Evolutionary conservation across 2,888 invertebrate genomes (phyloP).

Genomic region (Erebia aethiops): DNA sequence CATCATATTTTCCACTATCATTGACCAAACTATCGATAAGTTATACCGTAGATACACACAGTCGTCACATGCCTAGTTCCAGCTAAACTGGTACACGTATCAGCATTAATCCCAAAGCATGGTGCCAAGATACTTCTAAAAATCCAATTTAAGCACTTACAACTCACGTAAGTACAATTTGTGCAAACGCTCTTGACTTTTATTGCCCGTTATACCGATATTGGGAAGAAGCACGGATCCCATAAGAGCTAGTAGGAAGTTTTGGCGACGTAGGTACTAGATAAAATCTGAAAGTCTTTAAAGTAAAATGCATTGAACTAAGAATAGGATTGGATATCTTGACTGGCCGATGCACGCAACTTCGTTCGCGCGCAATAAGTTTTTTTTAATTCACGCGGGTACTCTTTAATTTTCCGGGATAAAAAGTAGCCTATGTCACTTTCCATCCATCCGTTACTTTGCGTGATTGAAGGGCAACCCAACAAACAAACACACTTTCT

Average conservation of each 20-base stretch:
- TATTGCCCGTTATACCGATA: slow-evolving; percentile 68
- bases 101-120: slow-evolving; percentile 34
- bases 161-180: slow-evolving; percentile 52
- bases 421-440: no score
- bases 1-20: neutral
- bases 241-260: neutral
- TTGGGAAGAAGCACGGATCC: slow-evolving; percentile 53
- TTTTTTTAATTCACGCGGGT: no score
- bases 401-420: no score
- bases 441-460: no score
- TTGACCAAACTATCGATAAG: slow-evolving; percentile 10
- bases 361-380: no score
- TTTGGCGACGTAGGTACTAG: neutral
- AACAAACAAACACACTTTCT: neutral
- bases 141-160: slow-evolving; percentile 56
- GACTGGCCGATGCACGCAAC: no score
- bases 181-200: slow-evolving; percentile 65
- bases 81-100: slow-evolving; percentile 36
- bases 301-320: no score
- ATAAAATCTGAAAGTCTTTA: neutral
- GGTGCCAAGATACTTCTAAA: slow-evolving; percentile 48
- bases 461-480: neutral
- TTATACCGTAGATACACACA: neutral
- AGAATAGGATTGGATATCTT: no score
- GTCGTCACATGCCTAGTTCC: slow-evolving; percentile 14